Evolutionary conservation across 2,797 vertebrate species (phyloP), one percentile per base, ranked within the genome.

Genomic region (Sebastolobus altivelis): DNA sequence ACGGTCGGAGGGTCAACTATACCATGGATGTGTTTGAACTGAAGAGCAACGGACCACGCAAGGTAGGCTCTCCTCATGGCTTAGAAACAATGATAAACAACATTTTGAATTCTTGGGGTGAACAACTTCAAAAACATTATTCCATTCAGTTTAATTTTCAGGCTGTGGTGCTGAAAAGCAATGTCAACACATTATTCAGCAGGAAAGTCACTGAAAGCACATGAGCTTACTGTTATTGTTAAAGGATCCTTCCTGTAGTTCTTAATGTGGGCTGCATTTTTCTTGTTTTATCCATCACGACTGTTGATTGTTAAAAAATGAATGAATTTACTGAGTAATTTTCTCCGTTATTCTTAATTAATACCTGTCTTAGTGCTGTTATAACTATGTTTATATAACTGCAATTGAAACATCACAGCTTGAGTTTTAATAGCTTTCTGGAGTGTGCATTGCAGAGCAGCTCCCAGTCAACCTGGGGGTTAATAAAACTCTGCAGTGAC

Each of bases 11-110:
- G 90, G 96, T 99, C 72, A 99, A 99, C 92, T 99, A 98, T 55
- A 98, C 97, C 37, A 99, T 99, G 97, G 98, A 99, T 65, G 97
- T 99, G 75, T 98, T 99, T 95, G 98, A 99, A 91, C 94, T 99
- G 81, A 99, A 97, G 89, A 98, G 96, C 89, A 97, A 97, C 0
- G 98, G 98, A 10, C 98, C 98, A 38, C 96, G 97, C 67, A 99
- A 98, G 97, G 98, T 99, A 89, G n/a, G 82, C 22, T 27, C 35
- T 31, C 11, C 2, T 46, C 33, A 14, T 6, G 9, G 12, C 27
- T 27, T 14, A 46, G 2, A 58, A 18, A 71, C 7, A 60, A 16
- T 56, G 2, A 62, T 4, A 16, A 65, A 55, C 3, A 37, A 20
- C 22, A 13, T 10, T 27, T 60, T 38, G 4, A 58, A 65, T 58